A percentile compares a stretch with the other conserved stretches of the same genome.
Conservation (phyloP, 2,113 vertebrate species). For the Numenius arquata region DNA sequence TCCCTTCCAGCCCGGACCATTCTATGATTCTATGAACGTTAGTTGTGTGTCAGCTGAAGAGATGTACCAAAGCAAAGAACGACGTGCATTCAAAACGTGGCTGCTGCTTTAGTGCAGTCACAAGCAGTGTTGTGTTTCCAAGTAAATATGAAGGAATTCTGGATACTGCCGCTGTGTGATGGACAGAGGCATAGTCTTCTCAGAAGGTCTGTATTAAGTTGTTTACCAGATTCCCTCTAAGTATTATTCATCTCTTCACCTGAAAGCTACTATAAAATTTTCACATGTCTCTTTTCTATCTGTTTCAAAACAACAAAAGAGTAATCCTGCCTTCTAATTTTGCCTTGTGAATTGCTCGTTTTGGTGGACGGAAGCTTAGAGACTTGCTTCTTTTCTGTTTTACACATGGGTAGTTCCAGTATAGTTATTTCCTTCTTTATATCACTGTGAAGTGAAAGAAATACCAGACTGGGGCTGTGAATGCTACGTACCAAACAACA, state of each 20-base stretch:
- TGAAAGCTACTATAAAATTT: not conserved
- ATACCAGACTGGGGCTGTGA: not conserved
- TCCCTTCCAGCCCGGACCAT: too few relatives aligned
- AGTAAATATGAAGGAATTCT: not conserved
- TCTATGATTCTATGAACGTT: too few relatives aligned
- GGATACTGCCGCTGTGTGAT: not conserved
- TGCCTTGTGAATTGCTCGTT: not conserved
- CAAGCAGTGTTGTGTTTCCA: not conserved
- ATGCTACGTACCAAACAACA: not conserved
- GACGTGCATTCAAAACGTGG: not conserved
- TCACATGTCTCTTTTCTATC: not conserved
- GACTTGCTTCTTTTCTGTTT: not conserved
- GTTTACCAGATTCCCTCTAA: not conserved
- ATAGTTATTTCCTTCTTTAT: not conserved
- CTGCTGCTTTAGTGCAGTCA: not conserved
- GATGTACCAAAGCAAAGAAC: not conserved
- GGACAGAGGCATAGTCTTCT: not conserved
- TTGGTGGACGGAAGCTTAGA: not conserved
- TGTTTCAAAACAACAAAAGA: not conserved
- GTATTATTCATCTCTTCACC: not conserved
- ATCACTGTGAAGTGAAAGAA: not conserved
- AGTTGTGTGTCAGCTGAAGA: not conserved
- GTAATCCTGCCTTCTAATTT: not conserved
- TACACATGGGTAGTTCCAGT: not conserved
- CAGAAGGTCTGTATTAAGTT: not conserved